Evolutionary conservation across 2,113 vertebrate genomes (phyloP).

Genomic region (Melanerpes formicivorus): DNA sequence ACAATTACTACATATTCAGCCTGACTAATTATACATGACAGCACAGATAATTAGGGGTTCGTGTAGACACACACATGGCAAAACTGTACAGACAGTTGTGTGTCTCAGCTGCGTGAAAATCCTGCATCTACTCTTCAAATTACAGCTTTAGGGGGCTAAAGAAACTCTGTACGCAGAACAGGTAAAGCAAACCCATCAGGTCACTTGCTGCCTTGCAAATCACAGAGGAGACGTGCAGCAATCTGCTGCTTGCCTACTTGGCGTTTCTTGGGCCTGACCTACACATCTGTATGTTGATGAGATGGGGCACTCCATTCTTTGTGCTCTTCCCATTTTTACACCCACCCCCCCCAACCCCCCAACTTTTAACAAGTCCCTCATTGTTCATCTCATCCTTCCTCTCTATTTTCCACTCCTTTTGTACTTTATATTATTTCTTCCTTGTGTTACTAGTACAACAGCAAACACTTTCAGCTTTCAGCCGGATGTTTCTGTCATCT

Average conservation of each 20-base stretch:
- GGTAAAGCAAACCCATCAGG: not conserved
- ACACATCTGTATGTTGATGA: not conserved
- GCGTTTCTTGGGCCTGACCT: not conserved
- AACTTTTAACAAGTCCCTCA: not conserved
- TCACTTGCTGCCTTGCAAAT: not conserved
- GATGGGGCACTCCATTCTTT: not conserved
- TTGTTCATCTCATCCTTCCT: not conserved
- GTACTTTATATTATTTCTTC: not conserved
- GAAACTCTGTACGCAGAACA: not conserved
- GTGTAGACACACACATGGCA: not conserved
- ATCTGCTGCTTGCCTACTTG: not conserved
- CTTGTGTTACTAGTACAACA: not conserved
- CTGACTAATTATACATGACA: conserved; percentile 32
- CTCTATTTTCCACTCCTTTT: not conserved
- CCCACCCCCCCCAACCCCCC: too few species aligned
- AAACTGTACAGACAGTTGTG: not conserved
- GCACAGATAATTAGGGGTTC: conserved; percentile 29
- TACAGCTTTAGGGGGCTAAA: not conserved
- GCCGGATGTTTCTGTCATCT: not conserved
- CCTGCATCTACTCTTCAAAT: not conserved
- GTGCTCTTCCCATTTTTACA: not conserved
- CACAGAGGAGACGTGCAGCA: not conserved
- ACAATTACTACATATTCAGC: not conserved
- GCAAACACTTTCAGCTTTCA: not conserved
- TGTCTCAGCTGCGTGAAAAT: not conserved